Conservation (phyloP, 2,113 vertebrate species). For the Pluvianellus socialis region DNA sequence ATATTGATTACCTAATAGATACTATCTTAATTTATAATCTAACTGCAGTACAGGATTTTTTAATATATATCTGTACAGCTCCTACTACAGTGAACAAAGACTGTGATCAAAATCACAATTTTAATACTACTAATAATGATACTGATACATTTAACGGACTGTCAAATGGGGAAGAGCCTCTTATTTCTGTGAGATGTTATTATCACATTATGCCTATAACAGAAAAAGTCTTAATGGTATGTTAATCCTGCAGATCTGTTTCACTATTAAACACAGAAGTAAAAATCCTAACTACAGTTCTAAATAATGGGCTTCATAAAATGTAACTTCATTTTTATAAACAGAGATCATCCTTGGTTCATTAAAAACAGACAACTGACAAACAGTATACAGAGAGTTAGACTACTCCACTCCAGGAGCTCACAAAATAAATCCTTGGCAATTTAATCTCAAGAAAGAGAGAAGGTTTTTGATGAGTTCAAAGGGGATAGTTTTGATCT, state of each 20-base stretch:
- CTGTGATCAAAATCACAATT: neutral
- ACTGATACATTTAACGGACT: slow-evolving; percentile 5
- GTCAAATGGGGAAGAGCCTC: neutral
- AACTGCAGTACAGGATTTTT: neutral
- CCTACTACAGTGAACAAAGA: neutral
- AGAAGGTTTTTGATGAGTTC: neutral
- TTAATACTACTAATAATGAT: neutral
- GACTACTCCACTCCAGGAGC: neutral
- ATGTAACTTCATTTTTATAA: neutral
- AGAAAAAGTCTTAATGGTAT: slow-evolving; percentile 13
- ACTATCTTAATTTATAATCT: neutral
- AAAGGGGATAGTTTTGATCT: neutral
- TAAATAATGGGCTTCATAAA: neutral
- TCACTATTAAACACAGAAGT: neutral
- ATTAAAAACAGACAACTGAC: neutral
- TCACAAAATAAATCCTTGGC: neutral
- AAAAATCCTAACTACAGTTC: neutral
- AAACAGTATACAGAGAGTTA: neutral
- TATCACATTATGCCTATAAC: neutral
- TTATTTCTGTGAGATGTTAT: neutral
- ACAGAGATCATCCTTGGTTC: neutral
- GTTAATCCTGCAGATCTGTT: slow-evolving; percentile 5
- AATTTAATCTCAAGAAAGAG: neutral
- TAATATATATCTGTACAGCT: neutral
- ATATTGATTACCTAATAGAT: neutral